These are phyloP conservation scores for Dromiciops gliroides DNA, from an alignment of 2,113 vertebrate genomes.

Conservation along the genomic window DNA sequence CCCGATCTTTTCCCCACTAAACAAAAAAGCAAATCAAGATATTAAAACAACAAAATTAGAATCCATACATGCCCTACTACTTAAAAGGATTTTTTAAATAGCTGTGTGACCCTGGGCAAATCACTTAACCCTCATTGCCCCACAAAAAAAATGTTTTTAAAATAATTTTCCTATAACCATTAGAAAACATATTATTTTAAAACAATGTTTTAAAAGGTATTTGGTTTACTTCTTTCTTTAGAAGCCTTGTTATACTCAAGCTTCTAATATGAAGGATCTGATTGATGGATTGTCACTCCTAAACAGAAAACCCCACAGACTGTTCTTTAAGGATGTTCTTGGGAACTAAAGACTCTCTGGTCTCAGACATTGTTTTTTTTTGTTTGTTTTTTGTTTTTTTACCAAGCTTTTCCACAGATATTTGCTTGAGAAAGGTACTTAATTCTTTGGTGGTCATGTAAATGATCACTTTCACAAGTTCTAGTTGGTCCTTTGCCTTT, in stretches of 20 bases:
- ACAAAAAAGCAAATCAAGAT: constrained; percentile 19
- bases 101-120: too few species aligned
- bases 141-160: constrained; percentile 17
- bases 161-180: not conserved
- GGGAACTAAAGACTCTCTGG: not conserved
- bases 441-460: not conserved
- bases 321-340: not conserved
- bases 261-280: not conserved
- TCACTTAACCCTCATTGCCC: too few species aligned
- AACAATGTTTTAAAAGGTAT: not conserved
- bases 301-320: not conserved
- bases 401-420: not conserved
- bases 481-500: not conserved
- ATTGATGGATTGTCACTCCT: not conserved
- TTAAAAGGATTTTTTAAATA: too few species aligned
- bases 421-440: not conserved
- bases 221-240: not conserved
- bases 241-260: not conserved
- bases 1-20: not conserved
- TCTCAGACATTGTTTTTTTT: too few species aligned
- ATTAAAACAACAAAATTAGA: constrained; percentile 29
- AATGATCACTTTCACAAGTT: not conserved
- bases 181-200: constrained; percentile 38
- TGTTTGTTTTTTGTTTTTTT: too few species aligned
- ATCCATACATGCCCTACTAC: not conserved